phyloP scores from a whole-genome alignment of 2,888 invertebrate genomes.

The Agrilus biguttatus region DNA sequence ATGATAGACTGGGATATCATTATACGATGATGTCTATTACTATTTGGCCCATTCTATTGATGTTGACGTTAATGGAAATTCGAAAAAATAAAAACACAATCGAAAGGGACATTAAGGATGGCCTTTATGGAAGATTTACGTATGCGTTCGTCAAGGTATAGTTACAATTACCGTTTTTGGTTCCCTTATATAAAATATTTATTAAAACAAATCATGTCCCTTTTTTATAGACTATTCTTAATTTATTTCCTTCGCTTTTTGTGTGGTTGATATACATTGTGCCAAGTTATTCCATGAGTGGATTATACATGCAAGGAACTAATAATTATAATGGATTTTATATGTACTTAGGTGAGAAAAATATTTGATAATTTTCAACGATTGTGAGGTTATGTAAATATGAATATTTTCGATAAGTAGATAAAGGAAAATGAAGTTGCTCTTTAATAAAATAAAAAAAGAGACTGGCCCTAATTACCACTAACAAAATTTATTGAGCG shows the following conservation, averaged over 20 bases:
- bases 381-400: too few relatives aligned
- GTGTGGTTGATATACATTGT: constrained; percentile 75
- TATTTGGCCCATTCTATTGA: constrained; percentile 62
- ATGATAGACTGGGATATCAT: constrained; percentile 76
- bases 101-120: constrained; percentile 66
- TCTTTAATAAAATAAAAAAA: too few relatives aligned
- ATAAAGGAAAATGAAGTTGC: too few relatives aligned
- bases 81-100: constrained; percentile 46
- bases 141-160: constrained; percentile 67
- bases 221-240: constrained; percentile 53
- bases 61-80: constrained; percentile 44
- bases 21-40: constrained; percentile 66
- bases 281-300: constrained; percentile 82
- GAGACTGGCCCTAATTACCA: too few relatives aligned
- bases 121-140: constrained; percentile 63
- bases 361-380: constrained; percentile 1
- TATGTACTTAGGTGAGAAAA: constrained; percentile 47
- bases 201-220: constrained; percentile 2
- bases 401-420: too few relatives aligned
- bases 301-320: constrained; percentile 56
- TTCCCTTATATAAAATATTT: background rate
- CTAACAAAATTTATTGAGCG: too few relatives aligned
- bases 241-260: constrained; percentile 61
- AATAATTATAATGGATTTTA: constrained; percentile 55
- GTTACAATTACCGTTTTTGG: background rate